Percentiles rank a stretch among this genome's conserved stretches.
These are phyloP conservation scores for Archips xylosteana DNA, from an alignment of 2,888 invertebrate species.

Conservation along the genomic window DNA sequence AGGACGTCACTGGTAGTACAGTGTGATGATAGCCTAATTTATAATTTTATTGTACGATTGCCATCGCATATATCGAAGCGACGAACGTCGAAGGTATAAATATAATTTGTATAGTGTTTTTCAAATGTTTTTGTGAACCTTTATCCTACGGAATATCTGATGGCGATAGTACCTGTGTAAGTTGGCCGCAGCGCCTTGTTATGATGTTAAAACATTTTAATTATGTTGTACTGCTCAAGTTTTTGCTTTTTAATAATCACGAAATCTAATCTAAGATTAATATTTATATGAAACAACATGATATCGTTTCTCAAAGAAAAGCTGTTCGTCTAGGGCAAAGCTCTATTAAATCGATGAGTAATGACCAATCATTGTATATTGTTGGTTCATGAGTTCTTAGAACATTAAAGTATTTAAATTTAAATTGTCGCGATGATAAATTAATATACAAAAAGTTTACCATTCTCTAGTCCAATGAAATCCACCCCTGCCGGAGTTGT, in stretches of 20 bases:
- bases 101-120: constrained; percentile 2
- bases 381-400: constrained; percentile 68
- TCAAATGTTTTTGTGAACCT: not conserved
- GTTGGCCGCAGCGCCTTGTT: constrained; percentile 31
- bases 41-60: constrained; percentile 20
- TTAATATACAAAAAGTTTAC: constrained; percentile 69
- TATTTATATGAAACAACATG: constrained; percentile 19
- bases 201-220: constrained; percentile 36
- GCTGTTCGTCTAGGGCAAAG: constrained; percentile 55
- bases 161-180: not conserved
- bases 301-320: constrained; percentile 52
- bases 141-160: not conserved
- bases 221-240: constrained; percentile 49
- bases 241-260: constrained; percentile 46
- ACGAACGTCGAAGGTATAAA: not conserved
- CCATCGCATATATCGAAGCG: not conserved
- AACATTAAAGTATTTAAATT: constrained; percentile 58
- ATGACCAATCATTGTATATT: constrained; percentile 47
- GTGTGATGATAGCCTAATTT: constrained; percentile 27
- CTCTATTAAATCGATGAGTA: constrained; percentile 50
- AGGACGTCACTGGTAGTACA: constrained; percentile 8
- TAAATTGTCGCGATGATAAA: constrained; percentile 59
- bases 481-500: constrained; percentile 54
- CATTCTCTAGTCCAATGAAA: constrained; percentile 79
- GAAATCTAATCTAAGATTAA: constrained; percentile 32